Percentiles rank a stretch among this genome's conserved stretches.
Evolutionary conservation across 2,113 vertebrate species (phyloP).

Genomic region (Heterocephalus glaber): DNA sequence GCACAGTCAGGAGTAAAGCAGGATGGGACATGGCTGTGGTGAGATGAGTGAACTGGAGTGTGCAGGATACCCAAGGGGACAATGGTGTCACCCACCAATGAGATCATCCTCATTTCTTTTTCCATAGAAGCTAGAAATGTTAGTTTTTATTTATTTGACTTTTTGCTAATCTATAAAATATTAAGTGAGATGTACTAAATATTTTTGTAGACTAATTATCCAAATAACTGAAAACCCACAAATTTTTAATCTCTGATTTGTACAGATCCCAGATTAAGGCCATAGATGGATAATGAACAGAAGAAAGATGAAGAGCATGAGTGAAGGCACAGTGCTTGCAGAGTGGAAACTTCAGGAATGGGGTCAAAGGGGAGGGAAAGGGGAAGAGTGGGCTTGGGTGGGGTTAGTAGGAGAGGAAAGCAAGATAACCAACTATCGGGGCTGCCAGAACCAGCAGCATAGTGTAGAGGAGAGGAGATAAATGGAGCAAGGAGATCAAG

Average conservation of each 20-base stretch:
- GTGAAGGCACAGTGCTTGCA: background rate
- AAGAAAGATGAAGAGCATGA: background rate
- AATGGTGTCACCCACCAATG: background rate
- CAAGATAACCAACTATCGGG: background rate
- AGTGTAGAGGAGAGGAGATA: background rate
- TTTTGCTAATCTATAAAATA: background rate
- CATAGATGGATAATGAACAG: background rate
- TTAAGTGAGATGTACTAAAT: background rate
- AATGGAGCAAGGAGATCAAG: background rate
- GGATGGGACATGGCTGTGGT: background rate
- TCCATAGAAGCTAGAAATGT: background rate
- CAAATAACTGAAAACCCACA: background rate
- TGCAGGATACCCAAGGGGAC: background rate
- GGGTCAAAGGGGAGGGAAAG: background rate
- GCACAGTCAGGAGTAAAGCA: background rate
- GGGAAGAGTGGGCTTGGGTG: background rate
- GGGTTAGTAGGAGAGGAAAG: background rate
- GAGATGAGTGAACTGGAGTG: background rate
- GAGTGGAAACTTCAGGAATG: background rate
- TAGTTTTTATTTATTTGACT: background rate
- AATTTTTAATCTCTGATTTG: slow-evolving; percentile 6
- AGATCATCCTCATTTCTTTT: background rate
- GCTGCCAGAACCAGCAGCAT: background rate
- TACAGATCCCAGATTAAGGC: background rate
- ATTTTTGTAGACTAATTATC: background rate